These are phyloP conservation scores for Aspidiotus destructor DNA, from an alignment of 2,888 invertebrate species.

Conservation along the genomic window DNA sequence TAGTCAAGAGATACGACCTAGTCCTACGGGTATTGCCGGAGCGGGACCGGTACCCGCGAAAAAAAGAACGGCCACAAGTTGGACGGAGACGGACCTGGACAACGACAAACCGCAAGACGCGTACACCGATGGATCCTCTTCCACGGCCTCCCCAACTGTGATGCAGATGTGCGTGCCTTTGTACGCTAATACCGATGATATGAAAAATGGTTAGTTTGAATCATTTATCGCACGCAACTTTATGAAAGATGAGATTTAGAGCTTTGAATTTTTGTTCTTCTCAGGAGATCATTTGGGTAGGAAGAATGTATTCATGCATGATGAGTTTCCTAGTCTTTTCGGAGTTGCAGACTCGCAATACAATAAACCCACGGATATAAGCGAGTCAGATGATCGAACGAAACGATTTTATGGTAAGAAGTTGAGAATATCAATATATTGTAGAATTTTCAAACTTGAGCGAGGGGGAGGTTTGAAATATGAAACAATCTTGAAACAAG, in stretches of 20 bases:
- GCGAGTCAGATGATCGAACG: conserved; percentile 47
- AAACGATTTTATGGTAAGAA: conserved; percentile 46
- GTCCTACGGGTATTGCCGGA: conserved; percentile 41
- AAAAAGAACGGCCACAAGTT: conserved; percentile 56
- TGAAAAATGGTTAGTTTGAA: not conserved
- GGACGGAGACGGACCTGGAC: conserved; percentile 86
- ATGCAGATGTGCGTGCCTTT: conserved; percentile 21
- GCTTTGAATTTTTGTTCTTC: too few species aligned
- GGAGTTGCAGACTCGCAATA: conserved; percentile 35
- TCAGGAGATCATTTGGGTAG: not conserved
- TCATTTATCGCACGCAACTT: not conserved
- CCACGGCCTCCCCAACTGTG: conserved; percentile 9
- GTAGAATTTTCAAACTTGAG: too few species aligned
- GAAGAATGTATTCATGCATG: not conserved
- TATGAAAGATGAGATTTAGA: not conserved
- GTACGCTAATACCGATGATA: conserved; percentile 8
- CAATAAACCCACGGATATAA: conserved; percentile 43
- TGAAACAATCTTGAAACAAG: too few species aligned
- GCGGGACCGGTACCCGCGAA: conserved; percentile 39
- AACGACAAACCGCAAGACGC: conserved; percentile 20
- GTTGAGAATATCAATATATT: too few species aligned
- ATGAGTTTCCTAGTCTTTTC: not conserved
- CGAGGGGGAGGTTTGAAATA: too few species aligned
- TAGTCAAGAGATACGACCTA: conserved; percentile 53
- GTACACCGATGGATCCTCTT: conserved; percentile 11